phyloP scores from a whole-genome alignment of 2,113 vertebrate species.

The Puma concolor region DNA sequence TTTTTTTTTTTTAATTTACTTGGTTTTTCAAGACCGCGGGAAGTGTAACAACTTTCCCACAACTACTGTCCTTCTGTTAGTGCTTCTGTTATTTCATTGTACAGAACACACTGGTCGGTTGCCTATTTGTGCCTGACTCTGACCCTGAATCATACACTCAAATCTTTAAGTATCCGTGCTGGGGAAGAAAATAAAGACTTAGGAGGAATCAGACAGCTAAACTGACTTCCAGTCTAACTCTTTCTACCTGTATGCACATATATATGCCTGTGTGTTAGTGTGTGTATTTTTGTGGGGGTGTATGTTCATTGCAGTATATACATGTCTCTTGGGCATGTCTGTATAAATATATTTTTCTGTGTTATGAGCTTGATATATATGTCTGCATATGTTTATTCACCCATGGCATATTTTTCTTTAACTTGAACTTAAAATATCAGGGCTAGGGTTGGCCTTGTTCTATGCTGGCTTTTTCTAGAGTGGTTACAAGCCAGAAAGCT shows the following conservation, averaged over 20 bases:
- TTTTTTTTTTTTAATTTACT: not conserved
- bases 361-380: not conserved
- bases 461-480: not conserved
- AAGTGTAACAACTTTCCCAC: not conserved
- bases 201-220: not conserved
- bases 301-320: not conserved
- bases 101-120: not conserved
- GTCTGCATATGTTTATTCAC: not conserved
- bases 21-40: conserved; percentile 7
- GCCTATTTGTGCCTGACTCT: conserved; percentile 2
- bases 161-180: not conserved
- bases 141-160: not conserved
- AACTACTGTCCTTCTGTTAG: not conserved
- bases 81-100: conserved; percentile 29
- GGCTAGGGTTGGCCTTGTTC: not conserved
- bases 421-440: not conserved
- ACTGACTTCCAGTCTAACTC: not conserved
- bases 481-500: conserved; percentile 7
- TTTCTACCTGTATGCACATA: not conserved
- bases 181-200: not conserved
- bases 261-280: not conserved
- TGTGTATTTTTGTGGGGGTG: not conserved
- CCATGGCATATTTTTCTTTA: not conserved
- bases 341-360: not conserved
- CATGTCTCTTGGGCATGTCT: not conserved